phyloP scores from a whole-genome alignment of 2,797 vertebrate species.

The Oryzias dopingdopingensis region DNA sequence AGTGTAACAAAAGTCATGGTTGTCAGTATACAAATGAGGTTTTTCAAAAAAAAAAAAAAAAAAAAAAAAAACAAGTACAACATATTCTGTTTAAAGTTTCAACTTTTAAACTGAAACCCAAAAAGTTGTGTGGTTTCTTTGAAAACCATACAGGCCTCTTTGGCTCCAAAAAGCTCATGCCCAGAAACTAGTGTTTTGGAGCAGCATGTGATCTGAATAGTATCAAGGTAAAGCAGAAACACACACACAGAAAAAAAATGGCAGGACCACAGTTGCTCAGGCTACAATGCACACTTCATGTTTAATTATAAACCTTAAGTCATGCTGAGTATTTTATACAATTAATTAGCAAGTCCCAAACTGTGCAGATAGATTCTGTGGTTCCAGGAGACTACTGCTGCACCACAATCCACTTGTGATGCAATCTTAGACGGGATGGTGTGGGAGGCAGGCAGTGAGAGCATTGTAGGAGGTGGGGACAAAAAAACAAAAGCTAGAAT shows the following conservation, averaged over 20 bases:
- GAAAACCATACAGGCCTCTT: slow-evolving; percentile 48
- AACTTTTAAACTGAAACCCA: no score
- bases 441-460: slow-evolving; percentile 53
- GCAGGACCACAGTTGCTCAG: slow-evolving; percentile 21
- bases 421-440: slow-evolving; percentile 33
- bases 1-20: no score
- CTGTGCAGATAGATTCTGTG: slow-evolving; percentile 22
- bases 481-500: slow-evolving; percentile 34
- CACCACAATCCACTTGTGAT: slow-evolving; percentile 31
- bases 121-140: slow-evolving; percentile 35
- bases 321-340: slow-evolving; percentile 33
- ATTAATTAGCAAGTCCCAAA: slow-evolving; percentile 39
- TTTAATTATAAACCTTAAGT: slow-evolving; percentile 45
- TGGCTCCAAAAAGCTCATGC: slow-evolving; percentile 30
- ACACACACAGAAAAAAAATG: slow-evolving; percentile 23
- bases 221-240: no score
- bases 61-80: no score
- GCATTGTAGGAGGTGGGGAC: slow-evolving; percentile 51
- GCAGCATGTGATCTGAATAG: slow-evolving; percentile 10
- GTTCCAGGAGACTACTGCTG: slow-evolving; percentile 28
- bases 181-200: slow-evolving; percentile 33
- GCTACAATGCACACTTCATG: slow-evolving; percentile 33
- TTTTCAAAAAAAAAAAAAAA: no score
- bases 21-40: no score
- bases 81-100: no score